Base-by-base conservation (phyloP, 2,888 invertebrate genomes). In the Lasioglossum malachurum region DNA sequence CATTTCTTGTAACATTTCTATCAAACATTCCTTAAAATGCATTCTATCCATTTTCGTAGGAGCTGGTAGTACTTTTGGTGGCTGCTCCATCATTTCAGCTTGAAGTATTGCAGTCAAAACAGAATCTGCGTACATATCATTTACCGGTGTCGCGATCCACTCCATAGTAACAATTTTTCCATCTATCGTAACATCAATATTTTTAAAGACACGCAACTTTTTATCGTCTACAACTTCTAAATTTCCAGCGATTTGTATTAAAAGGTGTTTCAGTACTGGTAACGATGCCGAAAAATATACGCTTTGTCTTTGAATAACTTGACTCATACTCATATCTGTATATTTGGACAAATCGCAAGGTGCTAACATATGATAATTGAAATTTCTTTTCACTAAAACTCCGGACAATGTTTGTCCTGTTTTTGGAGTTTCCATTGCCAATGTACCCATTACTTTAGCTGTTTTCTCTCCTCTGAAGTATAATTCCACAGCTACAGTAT, bases 81-180 rank as follows among this genome's bases (percentile, higher is more conserved):
- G 96, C 0, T 96, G 96, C 77, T 97, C 97, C 84, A 97, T 97
- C 75, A 97, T 96, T 94, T 98, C 98, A 0, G 98, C 98, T 95
- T 98, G 97, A 92, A 99, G 96, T 64, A 99, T 96, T 71, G 98
- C 98, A 0, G 98, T 98, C 80, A 99, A 96, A 46, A 99, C 97
- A 46, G 99, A 98, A 96, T 99, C 99, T 46, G 99, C 99, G 95
- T 98, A 99, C 99, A 99, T 99, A 95, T 99, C 99, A 94, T 98
- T 98, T 73, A 99, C 98, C 0, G 99, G 99, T 94, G 98, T 98
- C 12, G 99, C 98, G 72, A 97, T 96, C 99, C 99, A 99, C 97
- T 99, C 99, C 83, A 99, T 96, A 0, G 98, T 97, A 46, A 99
- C 97, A 90, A 98, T 97, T 95, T 97, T 97, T 60, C 97, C 97